Conservation (phyloP, 2,888 invertebrate species). For the Drosophila kanekoi region DNA sequence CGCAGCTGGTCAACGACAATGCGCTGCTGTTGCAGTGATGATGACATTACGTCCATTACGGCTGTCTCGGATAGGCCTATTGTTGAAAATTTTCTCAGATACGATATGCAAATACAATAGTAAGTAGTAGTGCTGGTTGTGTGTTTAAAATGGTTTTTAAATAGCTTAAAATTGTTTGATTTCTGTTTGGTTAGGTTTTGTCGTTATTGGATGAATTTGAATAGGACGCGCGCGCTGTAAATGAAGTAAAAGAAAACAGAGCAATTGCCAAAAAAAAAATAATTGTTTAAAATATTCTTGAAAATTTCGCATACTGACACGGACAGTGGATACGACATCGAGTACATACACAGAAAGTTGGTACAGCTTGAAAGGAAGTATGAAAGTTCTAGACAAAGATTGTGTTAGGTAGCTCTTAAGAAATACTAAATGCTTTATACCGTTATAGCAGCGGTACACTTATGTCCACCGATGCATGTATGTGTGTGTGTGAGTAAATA, state of each 20-base stretch:
- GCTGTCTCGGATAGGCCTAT: constrained; percentile 95
- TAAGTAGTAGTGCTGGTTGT: constrained; percentile 53
- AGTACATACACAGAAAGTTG: constrained; percentile 36
- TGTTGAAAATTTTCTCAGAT: constrained; percentile 86
- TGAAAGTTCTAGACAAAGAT: constrained; percentile 20
- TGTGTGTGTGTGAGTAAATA: constrained; percentile 17
- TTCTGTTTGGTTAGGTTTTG: neutral
- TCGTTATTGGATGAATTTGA: constrained; percentile 38
- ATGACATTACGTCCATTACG: constrained; percentile 97
- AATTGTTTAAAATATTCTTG: constrained; percentile 40
- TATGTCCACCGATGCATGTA: constrained; percentile 8
- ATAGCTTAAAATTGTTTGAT: neutral
- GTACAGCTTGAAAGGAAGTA: constrained; percentile 41
- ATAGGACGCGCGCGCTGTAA: constrained; percentile 40
- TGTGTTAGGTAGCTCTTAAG: constrained; percentile 13
- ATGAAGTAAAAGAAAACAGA: constrained; percentile 58
- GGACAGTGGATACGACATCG: constrained; percentile 42
- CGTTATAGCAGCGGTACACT: constrained; percentile 10
- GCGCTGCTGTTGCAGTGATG: constrained; percentile 95
- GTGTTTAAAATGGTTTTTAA: constrained; percentile 15
- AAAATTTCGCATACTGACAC: constrained; percentile 21
- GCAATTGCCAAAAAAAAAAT: constrained; percentile 37
- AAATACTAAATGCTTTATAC: constrained; percentile 1
- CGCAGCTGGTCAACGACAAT: constrained; percentile 96
- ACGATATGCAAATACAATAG: constrained; percentile 64